Percentiles rank a stretch among this genome's conserved stretches.
phyloP scores from a whole-genome alignment of 2,888 invertebrate genomes.

The Phyllotreta cruciferae region DNA sequence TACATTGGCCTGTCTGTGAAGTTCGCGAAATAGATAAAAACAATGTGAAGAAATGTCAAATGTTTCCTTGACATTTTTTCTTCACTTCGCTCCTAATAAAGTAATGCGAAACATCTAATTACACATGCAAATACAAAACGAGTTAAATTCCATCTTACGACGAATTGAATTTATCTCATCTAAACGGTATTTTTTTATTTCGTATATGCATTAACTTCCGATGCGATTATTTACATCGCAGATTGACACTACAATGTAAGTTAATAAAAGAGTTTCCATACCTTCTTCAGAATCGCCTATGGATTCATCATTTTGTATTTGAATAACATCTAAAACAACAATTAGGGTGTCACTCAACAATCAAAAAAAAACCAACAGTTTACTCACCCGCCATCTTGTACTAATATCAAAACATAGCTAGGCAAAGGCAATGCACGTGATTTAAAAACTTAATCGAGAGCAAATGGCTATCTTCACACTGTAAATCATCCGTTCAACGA shows the following conservation, averaged over 20 bases:
- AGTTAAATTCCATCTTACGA: not conserved
- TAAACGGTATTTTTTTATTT: conserved; percentile 16
- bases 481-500: conserved; percentile 21
- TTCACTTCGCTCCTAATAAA: conserved; percentile 13
- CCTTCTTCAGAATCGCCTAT: conserved; percentile 59
- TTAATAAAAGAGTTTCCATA: conserved; percentile 50
- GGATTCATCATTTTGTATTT: conserved; percentile 52
- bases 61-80: conserved; percentile 26
- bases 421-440: conserved; percentile 55
- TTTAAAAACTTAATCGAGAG: conserved; percentile 37
- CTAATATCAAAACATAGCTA: conserved; percentile 58
- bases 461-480: conserved; percentile 21
- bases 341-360: conserved; percentile 41
- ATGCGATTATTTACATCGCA: conserved; percentile 13
- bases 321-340: conserved; percentile 56
- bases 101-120: conserved; percentile 11
- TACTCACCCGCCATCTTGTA: conserved; percentile 62
- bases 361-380: conserved; percentile 40
- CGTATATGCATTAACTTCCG: conserved; percentile 5
- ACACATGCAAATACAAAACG: conserved; percentile 11
- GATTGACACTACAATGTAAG: conserved; percentile 22
- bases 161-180: conserved; percentile 16
- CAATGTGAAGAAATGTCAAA: conserved; percentile 39
- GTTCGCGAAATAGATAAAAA: conserved; percentile 34
- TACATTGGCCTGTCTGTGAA: conserved; percentile 24